Percentiles rank a stretch among this genome's conserved stretches.
phyloP scores from a whole-genome alignment of 2,888 invertebrate genomes.

The Lucinisca nassula region DNA sequence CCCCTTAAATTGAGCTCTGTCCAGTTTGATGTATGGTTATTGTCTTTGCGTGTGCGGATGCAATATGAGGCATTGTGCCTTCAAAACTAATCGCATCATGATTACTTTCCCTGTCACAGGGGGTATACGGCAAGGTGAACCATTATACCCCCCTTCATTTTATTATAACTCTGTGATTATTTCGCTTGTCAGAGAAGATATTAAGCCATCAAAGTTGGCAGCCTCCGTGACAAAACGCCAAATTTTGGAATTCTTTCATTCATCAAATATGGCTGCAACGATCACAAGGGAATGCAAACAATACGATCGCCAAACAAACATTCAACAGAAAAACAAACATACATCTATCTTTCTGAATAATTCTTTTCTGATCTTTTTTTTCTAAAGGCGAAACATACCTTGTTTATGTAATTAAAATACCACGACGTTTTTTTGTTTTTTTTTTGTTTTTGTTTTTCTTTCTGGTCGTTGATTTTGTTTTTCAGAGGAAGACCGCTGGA shows the following conservation, averaged over 20 bases:
- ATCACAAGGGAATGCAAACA: neutral
- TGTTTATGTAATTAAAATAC: no score
- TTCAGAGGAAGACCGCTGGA: no score
- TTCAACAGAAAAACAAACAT: neutral
- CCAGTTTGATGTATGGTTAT: neutral
- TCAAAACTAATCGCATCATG: constrained; percentile 48
- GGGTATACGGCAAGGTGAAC: constrained; percentile 27
- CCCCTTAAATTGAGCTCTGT: neutral
- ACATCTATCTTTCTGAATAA: neutral
- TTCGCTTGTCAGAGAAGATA: neutral
- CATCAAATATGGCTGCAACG: neutral
- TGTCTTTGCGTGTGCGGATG: constrained; percentile 8
- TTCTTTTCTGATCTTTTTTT: no score
- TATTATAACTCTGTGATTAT: constrained; percentile 18
- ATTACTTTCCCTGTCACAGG: constrained; percentile 52
- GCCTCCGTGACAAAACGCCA: neutral
- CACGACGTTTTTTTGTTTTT: no score
- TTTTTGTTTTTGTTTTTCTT: no score
- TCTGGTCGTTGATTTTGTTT: no score
- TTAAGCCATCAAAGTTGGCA: neutral
- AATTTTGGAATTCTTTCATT: neutral
- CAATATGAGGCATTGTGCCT: constrained; percentile 50
- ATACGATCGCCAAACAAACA: neutral
- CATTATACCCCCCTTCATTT: constrained; percentile 46
- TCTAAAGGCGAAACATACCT: no score